Conservation (phyloP, 2,113 vertebrate species). For the Paratilapia polleni region DNA sequence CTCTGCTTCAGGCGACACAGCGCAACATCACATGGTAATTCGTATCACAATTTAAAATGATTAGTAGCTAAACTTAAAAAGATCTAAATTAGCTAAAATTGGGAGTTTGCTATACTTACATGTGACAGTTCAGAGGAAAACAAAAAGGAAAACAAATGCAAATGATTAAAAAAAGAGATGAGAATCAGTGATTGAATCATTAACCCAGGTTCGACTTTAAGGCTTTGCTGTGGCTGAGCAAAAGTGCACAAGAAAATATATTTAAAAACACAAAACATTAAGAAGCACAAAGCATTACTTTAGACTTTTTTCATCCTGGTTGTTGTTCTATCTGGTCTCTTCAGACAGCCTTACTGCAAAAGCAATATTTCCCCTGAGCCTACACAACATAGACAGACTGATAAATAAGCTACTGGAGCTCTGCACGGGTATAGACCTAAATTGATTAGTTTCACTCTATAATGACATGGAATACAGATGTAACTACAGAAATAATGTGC, state of each 20-base stretch:
- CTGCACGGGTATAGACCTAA: neutral
- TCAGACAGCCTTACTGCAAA: neutral
- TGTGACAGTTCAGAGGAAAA: neutral
- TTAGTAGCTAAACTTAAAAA: neutral
- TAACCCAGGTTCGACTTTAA: neutral
- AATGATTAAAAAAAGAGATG: neutral
- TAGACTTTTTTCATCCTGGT: too few species aligned
- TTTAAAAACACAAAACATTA: neutral
- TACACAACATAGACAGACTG: neutral
- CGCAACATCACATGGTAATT: neutral
- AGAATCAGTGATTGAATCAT: neutral
- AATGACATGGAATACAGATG: slow-evolving; percentile 7
- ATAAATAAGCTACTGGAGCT: neutral
- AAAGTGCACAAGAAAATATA: neutral
- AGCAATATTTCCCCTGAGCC: neutral
- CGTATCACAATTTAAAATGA: accelerated
- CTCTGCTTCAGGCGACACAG: neutral
- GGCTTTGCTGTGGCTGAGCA: neutral
- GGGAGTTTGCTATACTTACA: neutral
- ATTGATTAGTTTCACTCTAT: neutral
- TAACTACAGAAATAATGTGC: slow-evolving; percentile 6
- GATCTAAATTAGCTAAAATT: neutral
- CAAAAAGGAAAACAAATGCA: neutral
- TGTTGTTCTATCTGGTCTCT: neutral
- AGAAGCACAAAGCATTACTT: neutral